Percentiles rank a stretch among this genome's conserved stretches.
Conservation (phyloP, 2,888 invertebrate genomes). For the Cylloceria caligata region DNA sequence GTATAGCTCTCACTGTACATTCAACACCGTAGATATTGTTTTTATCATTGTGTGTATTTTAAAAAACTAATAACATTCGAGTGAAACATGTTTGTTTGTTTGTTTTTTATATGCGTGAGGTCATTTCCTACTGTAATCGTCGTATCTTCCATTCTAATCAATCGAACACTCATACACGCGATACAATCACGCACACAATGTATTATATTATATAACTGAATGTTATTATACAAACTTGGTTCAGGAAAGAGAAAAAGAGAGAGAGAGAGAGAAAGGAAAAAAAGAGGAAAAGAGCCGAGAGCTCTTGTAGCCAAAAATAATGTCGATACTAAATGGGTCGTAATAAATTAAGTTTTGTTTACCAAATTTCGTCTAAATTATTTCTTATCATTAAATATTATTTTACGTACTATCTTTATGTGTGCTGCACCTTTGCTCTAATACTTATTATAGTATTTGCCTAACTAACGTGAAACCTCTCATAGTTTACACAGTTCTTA, state of each 20-base stretch:
- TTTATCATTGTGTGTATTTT: conserved; percentile 37
- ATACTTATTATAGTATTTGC: conserved; percentile 6
- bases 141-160: conserved; percentile 34
- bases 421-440: neutral
- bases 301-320: conserved; percentile 56
- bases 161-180: conserved; percentile 13
- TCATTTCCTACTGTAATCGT: conserved; percentile 25
- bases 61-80: conserved; percentile 68
- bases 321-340: conserved; percentile 7
- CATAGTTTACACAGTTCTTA: neutral
- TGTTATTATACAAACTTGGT: conserved; percentile 28
- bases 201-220: conserved; percentile 13
- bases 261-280: too few relatives aligned
- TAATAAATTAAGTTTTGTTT: conserved; percentile 23
- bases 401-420: neutral
- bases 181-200: conserved; percentile 30
- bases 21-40: neutral
- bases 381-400: neutral
- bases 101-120: conserved; percentile 28
- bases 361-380: neutral
- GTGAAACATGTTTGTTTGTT: conserved; percentile 35
- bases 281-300: conserved; percentile 8
- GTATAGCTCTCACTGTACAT: neutral
- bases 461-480: too few relatives aligned
- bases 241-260: neutral